phyloP scores from a whole-genome alignment of 2,797 vertebrate species.

The Arrhamphus sclerolepis region DNA sequence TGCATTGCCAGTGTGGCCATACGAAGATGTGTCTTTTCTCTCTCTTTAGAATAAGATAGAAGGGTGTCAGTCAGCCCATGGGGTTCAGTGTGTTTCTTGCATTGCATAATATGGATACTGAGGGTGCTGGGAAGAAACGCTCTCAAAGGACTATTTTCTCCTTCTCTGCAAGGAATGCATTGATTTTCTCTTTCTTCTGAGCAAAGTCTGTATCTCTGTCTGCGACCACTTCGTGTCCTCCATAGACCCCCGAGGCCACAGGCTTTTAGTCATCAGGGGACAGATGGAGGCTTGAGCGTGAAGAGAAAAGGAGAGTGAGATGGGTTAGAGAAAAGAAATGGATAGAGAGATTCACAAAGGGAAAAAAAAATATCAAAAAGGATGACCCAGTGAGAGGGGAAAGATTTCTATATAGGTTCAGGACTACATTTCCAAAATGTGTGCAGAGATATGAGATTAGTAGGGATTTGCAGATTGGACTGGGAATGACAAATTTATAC shows the following conservation, averaged over 20 bases:
- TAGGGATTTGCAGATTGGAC: constrained; percentile 1
- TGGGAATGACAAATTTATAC: neutral
- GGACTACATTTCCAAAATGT: neutral
- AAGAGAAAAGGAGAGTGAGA: constrained; percentile 2
- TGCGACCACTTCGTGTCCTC: constrained; percentile 38
- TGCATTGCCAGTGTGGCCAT: neutral
- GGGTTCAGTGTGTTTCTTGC: constrained; percentile 33
- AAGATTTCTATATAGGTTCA: neutral
- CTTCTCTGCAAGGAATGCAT: constrained; percentile 48
- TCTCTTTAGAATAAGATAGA: neutral
- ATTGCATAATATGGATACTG: constrained; percentile 54
- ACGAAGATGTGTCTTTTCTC: neutral
- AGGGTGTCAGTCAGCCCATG: constrained; percentile 1
- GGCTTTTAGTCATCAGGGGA: constrained; percentile 31
- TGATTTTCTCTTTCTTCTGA: constrained; percentile 56
- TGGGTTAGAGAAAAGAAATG: constrained; percentile 14
- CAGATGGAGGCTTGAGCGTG: constrained; percentile 35
- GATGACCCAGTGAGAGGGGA: neutral
- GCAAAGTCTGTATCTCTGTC: constrained; percentile 30
- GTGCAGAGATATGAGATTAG: neutral
- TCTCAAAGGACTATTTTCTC: constrained; percentile 30
- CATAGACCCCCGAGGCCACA: constrained; percentile 6
- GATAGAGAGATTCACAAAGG: neutral
- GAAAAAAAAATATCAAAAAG: neutral
- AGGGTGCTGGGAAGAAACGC: constrained; percentile 12